Conservation (phyloP, 2,888 invertebrate species). For the Galeopsomyia nigrocyanea region DNA sequence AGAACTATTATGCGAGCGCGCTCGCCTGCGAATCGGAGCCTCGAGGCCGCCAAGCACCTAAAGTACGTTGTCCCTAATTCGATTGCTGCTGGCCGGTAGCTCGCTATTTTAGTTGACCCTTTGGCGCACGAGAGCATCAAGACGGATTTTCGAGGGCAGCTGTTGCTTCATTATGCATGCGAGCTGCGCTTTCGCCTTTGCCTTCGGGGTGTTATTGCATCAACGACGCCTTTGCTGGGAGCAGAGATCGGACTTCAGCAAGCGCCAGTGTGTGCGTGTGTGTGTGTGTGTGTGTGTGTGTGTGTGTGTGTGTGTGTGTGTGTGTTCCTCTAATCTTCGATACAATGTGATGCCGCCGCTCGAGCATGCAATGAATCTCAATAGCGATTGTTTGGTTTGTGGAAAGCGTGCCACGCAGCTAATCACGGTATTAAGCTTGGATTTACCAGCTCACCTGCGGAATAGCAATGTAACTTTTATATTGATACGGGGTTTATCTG, state of each 20-base stretch:
- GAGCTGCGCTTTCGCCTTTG: neutral
- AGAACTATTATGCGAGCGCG: too few relatives aligned
- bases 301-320: too few relatives aligned
- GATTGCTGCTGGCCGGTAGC: constrained; percentile 1
- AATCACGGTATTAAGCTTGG: too few relatives aligned
- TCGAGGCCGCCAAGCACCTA: neutral
- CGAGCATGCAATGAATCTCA: constrained; percentile 35
- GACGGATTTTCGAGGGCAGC: neutral
- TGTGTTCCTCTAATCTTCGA: constrained; percentile 19
- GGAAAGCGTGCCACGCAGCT: too few relatives aligned
- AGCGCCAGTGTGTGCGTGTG: too few relatives aligned
- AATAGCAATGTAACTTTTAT: too few relatives aligned
- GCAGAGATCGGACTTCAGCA: constrained; percentile 22
- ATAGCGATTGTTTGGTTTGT: neutral
- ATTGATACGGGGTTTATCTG: too few relatives aligned
- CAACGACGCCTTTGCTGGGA: constrained; percentile 43
- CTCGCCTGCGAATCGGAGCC: too few relatives aligned
- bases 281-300: too few relatives aligned
- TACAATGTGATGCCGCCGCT: constrained; percentile 3
- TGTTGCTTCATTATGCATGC: constrained; percentile 26
- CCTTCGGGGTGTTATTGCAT: constrained; percentile 27
- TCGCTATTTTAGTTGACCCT: constrained; percentile 5
- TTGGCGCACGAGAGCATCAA: neutral
- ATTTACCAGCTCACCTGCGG: too few relatives aligned
- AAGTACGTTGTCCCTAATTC: neutral